phyloP scores from a whole-genome alignment of 2,888 invertebrate genomes.

The Ichneumoninae sp. region DNA sequence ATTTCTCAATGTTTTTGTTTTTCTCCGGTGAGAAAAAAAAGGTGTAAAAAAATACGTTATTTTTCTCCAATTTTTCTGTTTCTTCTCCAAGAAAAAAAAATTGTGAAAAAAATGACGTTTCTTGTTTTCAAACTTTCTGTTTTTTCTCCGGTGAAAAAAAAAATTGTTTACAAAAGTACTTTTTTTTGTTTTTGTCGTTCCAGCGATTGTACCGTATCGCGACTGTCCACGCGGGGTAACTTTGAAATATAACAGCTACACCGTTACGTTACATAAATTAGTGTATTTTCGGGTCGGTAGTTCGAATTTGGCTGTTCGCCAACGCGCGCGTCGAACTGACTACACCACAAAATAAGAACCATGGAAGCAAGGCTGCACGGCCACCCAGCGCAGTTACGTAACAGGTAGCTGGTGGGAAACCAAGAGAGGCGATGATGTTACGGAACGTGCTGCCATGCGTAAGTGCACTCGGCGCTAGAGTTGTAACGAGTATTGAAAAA shows the following conservation, averaged over 20 bases:
- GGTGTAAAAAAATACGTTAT: not conserved
- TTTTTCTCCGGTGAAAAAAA: not conserved
- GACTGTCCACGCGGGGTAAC: conserved; percentile 36
- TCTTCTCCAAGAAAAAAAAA: not conserved
- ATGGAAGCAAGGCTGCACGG: conserved; percentile 74
- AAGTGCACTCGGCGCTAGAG: conserved; percentile 56
- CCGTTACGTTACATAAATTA: conserved; percentile 80
- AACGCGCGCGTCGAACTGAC: conserved; percentile 78
- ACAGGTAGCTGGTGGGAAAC: conserved; percentile 75
- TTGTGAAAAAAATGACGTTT: not conserved
- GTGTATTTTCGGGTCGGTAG: conserved; percentile 79
- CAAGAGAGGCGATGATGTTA: conserved; percentile 54
- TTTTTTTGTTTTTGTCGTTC: conserved; percentile 48
- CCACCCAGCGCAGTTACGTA: conserved; percentile 77
- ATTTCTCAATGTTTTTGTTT: not conserved
- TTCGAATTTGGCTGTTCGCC: conserved; percentile 81
- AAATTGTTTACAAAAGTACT: not conserved
- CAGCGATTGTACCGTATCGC: conserved; percentile 42
- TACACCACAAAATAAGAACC: conserved; percentile 78
- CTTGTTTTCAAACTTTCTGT: no score
- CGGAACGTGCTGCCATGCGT: conserved; percentile 41
- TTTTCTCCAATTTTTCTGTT: no score
- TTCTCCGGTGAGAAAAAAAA: not conserved
- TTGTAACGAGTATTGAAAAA: not conserved
- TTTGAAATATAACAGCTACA: conserved; percentile 68